Conservation (phyloP, 2,113 vertebrate species). For the Oryzias javanicus region DNA sequence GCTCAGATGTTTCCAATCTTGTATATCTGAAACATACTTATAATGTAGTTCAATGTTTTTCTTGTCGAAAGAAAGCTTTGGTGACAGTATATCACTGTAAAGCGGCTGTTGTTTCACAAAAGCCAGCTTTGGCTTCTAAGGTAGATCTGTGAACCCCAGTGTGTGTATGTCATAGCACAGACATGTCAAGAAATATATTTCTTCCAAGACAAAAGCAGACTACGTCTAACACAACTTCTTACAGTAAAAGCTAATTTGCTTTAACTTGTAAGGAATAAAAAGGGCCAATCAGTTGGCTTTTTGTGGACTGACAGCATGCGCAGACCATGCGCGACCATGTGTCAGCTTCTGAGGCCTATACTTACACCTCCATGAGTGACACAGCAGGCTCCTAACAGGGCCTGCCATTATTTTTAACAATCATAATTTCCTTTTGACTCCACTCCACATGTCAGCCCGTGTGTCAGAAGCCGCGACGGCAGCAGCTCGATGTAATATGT, state of each 20-base stretch:
- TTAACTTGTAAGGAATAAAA: constrained; percentile 30
- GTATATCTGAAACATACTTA: constrained; percentile 5
- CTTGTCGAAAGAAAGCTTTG: background rate
- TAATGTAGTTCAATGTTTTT: constrained; percentile 14
- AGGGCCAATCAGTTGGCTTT: constrained; percentile 49
- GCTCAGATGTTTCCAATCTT: constrained; percentile 30
- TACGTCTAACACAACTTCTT: background rate
- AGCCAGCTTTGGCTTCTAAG: background rate
- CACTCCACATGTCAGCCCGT: constrained; percentile 30
- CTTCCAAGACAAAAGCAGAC: constrained; percentile 13
- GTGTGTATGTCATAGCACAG: background rate
- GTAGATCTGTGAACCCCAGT: background rate
- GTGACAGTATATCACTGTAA: constrained; percentile 12
- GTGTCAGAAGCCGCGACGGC: constrained; percentile 25
- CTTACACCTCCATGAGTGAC: constrained; percentile 41
- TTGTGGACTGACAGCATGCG: constrained; percentile 41
- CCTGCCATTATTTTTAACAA: constrained; percentile 54
- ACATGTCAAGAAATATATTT: background rate
- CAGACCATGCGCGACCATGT: background rate
- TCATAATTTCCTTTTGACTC: constrained; percentile 46
- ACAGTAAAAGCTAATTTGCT: constrained; percentile 13
- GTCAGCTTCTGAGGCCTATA: constrained; percentile 31
- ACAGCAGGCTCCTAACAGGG: constrained; percentile 43
- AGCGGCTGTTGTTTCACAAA: background rate
- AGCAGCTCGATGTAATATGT: constrained; percentile 14